Evolutionary conservation across 2,797 vertebrate genomes (phyloP), one percentile per base, ranked within the genome.

Genomic region (Poecilia wingei): DNA sequence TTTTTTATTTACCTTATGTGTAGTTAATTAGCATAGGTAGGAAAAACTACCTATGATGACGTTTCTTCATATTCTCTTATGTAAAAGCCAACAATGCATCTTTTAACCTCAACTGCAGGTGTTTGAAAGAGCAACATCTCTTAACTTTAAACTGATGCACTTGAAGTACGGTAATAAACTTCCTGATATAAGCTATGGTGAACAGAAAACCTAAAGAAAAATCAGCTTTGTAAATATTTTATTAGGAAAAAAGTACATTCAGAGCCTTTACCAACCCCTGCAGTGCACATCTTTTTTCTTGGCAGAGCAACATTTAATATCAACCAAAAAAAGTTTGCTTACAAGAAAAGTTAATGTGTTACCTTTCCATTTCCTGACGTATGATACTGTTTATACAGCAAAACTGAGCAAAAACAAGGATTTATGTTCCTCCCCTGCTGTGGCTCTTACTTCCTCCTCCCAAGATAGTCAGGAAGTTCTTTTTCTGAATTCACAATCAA

Each of bases 181-280:
- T 31, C 36, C 1, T 47, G n/a, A 71, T 71, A 31, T 33, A 20
- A 49, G 47, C 22, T 25, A 53, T 25, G 3, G 51, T 3, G 10
- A 47, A 72, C 28, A 51, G 2, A 51, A 72, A 51, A 7, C 10
- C 3, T 18, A 47, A 71, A 9, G 3, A 20, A 59, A 59, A 71
- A 41, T 43, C 41, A 20, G 45, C 70, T 79, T 16, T 57, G 22
- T 68, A 70, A 70, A 57, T 70, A 53, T 41, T 80, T 75, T 41
- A 59, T 75, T 16, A 71, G 12, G 53, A 33, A 39, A 25, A 53
- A 43, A 69, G 49, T 51, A 39, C 33, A 25, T 72, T 76, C 68
- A 76, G 36, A 0, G 43, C 28, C 49, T 51, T 36, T 45, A 1
- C 9, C 25, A 12, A 41, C 39, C 20, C 22, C 64, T 68, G 39